A percentile compares a stretch with the other conserved stretches of the same genome.
These are phyloP conservation scores for Telmatherina bonti DNA, from an alignment of 2,797 vertebrate genomes.

Conservation along the genomic window DNA sequence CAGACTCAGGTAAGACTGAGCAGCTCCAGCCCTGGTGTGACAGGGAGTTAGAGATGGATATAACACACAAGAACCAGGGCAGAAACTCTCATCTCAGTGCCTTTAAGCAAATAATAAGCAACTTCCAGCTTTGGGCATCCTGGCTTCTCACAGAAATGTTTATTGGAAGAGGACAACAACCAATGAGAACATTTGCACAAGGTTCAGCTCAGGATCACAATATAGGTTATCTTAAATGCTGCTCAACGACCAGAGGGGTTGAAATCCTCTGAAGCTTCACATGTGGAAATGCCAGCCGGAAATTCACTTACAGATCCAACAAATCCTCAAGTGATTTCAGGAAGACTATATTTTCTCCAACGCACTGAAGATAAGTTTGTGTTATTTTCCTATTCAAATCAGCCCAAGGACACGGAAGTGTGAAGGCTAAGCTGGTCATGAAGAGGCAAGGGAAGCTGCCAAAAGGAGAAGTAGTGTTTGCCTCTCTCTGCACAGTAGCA, in stretches of 20 bases:
- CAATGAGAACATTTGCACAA: constrained; percentile 15
- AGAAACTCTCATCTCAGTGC: constrained; percentile 29
- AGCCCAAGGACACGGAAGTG: constrained; percentile 68
- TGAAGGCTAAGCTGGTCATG: constrained; percentile 28
- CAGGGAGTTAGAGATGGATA: constrained; percentile 6
- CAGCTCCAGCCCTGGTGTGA: constrained; percentile 12
- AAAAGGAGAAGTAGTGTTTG: constrained; percentile 76
- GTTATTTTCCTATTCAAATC: constrained; percentile 37
- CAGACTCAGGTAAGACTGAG: constrained; percentile 37
- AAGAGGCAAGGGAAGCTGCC: constrained; percentile 57
- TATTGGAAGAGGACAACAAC: constrained; percentile 18
- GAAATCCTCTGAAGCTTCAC: constrained; percentile 15
- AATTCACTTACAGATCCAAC: constrained; percentile 29
- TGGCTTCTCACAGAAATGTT: constrained; percentile 36
- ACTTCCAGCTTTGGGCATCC: constrained; percentile 31
- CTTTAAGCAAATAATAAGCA: constrained; percentile 24
- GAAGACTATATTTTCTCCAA: constrained; percentile 9
- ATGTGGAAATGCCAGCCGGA: constrained; percentile 45
- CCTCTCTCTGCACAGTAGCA: constrained; percentile 44
- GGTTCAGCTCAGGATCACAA: constrained; percentile 15
- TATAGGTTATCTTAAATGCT: constrained; percentile 25
- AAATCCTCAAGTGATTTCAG: constrained; percentile 18
- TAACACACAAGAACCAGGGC: constrained; percentile 22
- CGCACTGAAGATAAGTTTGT: constrained; percentile 6
- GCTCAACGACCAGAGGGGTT: constrained; percentile 42